Base-by-base conservation (phyloP, 2,113 vertebrate genomes). In the Phrynosoma blainvillii region DNA sequence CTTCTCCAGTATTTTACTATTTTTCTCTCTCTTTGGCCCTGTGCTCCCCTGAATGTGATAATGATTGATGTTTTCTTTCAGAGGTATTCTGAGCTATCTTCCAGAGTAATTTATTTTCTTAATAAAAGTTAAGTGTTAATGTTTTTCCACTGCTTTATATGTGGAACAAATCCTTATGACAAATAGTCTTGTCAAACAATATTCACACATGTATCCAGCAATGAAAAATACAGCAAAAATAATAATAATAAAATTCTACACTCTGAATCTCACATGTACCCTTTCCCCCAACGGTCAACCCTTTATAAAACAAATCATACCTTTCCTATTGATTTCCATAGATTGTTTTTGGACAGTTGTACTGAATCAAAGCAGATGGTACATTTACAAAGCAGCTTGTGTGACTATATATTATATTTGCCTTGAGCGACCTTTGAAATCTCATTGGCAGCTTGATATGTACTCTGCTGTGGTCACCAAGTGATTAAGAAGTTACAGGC, bases 1-100 rank as follows among this genome's bases (percentile, higher is more conserved):
- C 52, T 18, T 70, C 83, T 73, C 84, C 87, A 90, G 68, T 66
- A 75, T n/a, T 78, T 21, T 2, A 5, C 82, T 89, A 0, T 9
- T 62, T 90, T 88, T 92, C 85, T 81, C 80, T 91, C 74, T 70
- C 85, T 74, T 94, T n/a, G 59, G 70, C 13, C 85, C 80, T 87
- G 40, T 86, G 89, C 71, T 93, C 40, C 71, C 86, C 52, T 88
- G 56, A 95, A 93, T 79, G 81, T 92, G 2, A 89, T 90, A n/a
- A 85, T 94, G 91, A 95, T 93, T 90, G 93, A 96, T 92, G 83
- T 66, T 94, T 96, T 93, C 86, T 88, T 88, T 94, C 94, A 85
- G 87, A 79, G 89, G 84, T 88, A 82, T 90, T 91, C 80, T 93
- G 92, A 91, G 84, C 59, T 91, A 83, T 70, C 88, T 87, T 92